Conservation (phyloP, 2,797 vertebrate genomes). For the Mastacembelus armatus region DNA sequence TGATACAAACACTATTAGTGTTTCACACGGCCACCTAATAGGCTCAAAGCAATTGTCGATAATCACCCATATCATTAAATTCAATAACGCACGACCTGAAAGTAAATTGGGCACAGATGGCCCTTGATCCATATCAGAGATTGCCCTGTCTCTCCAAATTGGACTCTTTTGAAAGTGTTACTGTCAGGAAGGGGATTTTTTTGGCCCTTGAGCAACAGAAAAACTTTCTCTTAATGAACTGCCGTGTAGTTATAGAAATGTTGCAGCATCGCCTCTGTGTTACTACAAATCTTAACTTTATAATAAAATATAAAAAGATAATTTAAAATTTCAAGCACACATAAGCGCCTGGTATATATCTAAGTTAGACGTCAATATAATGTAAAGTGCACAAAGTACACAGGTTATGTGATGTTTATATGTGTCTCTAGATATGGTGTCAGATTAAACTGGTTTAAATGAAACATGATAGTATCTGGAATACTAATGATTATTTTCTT, state of each 20-base stretch:
- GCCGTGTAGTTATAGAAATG: background rate
- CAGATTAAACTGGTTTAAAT: background rate
- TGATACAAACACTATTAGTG: constrained; percentile 82
- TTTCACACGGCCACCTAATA: constrained; percentile 81
- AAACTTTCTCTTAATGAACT: constrained; percentile 30
- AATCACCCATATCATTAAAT: constrained; percentile 84
- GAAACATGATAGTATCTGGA: background rate
- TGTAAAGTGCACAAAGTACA: no score
- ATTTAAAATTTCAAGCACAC: no score
- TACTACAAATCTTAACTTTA: background rate
- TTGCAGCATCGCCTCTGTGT: background rate
- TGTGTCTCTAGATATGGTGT: background rate
- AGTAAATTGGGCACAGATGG: constrained; percentile 78
- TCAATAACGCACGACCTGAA: constrained; percentile 74
- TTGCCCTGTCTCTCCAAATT: constrained; percentile 51
- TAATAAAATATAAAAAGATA: background rate
- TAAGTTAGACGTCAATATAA: no score
- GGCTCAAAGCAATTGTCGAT: constrained; percentile 78
- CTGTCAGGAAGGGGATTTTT: constrained; percentile 1
- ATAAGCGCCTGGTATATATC: no score
- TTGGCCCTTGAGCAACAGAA: constrained; percentile 5
- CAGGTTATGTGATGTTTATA: no score
- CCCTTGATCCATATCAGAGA: constrained; percentile 61
- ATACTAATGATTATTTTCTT: background rate
- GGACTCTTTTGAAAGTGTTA: constrained; percentile 34